A percentile compares a stretch with the other conserved stretches of the same genome.
Conservation (phyloP, 2,888 invertebrate genomes). For the Callinectes sapidus region DNA sequence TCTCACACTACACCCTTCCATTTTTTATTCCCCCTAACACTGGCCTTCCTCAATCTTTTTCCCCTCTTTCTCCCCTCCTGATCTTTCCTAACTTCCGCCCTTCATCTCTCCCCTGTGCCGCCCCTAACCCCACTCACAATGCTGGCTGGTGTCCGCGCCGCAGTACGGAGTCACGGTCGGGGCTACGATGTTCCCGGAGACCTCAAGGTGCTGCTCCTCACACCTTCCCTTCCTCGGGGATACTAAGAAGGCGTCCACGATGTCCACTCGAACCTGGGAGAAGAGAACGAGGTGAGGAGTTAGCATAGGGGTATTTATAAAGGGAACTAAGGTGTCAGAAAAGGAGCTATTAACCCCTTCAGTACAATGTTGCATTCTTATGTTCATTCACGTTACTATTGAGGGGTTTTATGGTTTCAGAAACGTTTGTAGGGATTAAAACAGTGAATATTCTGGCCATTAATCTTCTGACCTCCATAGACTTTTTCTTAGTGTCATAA, state of each 20-base stretch:
- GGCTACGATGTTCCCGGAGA: slow-evolving; percentile 31
- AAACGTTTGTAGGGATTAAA: too few relatives aligned
- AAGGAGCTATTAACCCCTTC: not conserved
- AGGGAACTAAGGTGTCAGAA: not conserved
- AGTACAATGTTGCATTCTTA: too few relatives aligned
- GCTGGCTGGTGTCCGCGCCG: slow-evolving; percentile 52
- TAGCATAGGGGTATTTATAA: not conserved
- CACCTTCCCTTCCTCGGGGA: slow-evolving; percentile 37
- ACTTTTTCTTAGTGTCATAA: too few relatives aligned
- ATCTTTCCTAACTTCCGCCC: not conserved
- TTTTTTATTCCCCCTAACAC: not conserved
- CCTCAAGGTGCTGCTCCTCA: slow-evolving; percentile 37
- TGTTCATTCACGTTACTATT: too few relatives aligned
- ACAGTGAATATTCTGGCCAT: too few relatives aligned
- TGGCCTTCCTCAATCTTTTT: not conserved
- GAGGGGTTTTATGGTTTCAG: too few relatives aligned
- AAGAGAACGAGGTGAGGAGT: not conserved
- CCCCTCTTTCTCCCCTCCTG: not conserved
- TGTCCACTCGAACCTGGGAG: slow-evolving; percentile 54
- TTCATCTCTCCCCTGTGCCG: not conserved
- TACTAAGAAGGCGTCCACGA: slow-evolving; percentile 43
- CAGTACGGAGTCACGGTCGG: slow-evolving; percentile 46
- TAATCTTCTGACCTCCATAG: too few relatives aligned
- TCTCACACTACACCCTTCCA: not conserved
- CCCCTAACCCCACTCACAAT: slow-evolving; percentile 41